Conservation (phyloP, 2,113 vertebrate species). For the Ahaetulla prasina region DNA sequence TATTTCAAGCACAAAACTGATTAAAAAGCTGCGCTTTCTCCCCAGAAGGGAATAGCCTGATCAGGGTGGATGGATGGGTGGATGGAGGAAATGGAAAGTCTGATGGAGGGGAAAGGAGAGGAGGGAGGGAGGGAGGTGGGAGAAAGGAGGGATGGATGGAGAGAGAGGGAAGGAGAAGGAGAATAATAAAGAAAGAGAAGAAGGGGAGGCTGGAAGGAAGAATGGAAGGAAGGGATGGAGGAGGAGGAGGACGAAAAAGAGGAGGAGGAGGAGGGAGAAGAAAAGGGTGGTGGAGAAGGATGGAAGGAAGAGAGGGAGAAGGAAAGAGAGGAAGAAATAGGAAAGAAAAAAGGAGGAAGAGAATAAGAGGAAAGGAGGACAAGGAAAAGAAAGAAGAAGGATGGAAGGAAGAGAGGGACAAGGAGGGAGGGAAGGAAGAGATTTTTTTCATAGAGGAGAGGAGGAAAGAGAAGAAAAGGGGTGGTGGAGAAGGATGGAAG, state of each 20-base stretch:
- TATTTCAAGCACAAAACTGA: slow-evolving; percentile 49
- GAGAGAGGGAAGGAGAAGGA: background rate
- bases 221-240: background rate
- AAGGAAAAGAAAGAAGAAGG: background rate
- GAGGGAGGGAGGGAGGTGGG: background rate
- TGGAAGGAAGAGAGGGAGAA: too few relatives aligned
- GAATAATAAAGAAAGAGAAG: too few relatives aligned
- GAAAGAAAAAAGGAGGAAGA: too few relatives aligned
- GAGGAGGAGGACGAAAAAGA: too few relatives aligned
- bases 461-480: too few relatives aligned
- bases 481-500: too few relatives aligned
- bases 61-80: background rate
- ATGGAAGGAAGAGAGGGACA: too few relatives aligned
- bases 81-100: background rate
- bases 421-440: too few relatives aligned
- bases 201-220: background rate
- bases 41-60: background rate
- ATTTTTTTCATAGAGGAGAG: too few relatives aligned
- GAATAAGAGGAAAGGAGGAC: background rate
- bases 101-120: background rate
- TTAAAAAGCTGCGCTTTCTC: background rate
- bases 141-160: background rate
- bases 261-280: too few relatives aligned
- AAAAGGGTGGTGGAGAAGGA: too few relatives aligned
- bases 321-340: background rate